A percentile compares a stretch with the other conserved stretches of the same genome.
phyloP scores from a whole-genome alignment of 1,140 invertebrate species.

The Tenebrio molitor region DNA sequence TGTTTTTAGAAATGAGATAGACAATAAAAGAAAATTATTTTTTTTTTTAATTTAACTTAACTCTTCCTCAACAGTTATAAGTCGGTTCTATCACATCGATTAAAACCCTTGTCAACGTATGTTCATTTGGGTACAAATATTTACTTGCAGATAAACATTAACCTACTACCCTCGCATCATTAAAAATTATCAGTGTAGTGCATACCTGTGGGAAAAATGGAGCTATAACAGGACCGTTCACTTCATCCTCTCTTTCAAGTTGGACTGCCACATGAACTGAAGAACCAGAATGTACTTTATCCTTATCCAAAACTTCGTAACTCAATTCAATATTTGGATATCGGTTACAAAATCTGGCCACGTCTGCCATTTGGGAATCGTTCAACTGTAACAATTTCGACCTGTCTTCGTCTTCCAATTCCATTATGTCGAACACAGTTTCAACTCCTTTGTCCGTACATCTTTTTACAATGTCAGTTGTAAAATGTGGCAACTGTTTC shows the following conservation, averaged over 20 bases:
- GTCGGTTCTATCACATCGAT: no score
- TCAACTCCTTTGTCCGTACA: constrained; percentile 94
- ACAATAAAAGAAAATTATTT: no score
- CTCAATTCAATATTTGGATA: constrained; percentile 99
- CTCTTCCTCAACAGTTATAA: no score
- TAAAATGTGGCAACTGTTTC: constrained; percentile 97
- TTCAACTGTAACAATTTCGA: constrained; percentile 87
- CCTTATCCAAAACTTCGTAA: constrained; percentile 91
- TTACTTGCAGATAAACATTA: background rate
- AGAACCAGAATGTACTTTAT: constrained; percentile 83
- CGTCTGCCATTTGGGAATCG: constrained; percentile 94
- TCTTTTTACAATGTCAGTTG: constrained; percentile 88
- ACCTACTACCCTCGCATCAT: no score
- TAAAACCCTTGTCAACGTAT: no score
- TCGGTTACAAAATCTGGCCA: constrained; percentile 97
- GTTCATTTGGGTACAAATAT: background rate
- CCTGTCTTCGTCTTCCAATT: constrained; percentile 95
- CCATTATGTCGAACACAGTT: constrained; percentile 99
- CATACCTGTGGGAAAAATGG: constrained; percentile 95
- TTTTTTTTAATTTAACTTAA: no score
- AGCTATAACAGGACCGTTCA: constrained; percentile 96
- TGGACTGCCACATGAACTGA: constrained; percentile 92
- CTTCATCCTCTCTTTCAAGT: constrained; percentile 96
- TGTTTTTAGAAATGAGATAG: no score
- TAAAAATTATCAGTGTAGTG: background rate